A percentile compares a stretch with the other conserved stretches of the same genome.
These are phyloP conservation scores for Acestrorhynchus altus DNA, from an alignment of 2,797 vertebrate genomes.

Conservation along the genomic window DNA sequence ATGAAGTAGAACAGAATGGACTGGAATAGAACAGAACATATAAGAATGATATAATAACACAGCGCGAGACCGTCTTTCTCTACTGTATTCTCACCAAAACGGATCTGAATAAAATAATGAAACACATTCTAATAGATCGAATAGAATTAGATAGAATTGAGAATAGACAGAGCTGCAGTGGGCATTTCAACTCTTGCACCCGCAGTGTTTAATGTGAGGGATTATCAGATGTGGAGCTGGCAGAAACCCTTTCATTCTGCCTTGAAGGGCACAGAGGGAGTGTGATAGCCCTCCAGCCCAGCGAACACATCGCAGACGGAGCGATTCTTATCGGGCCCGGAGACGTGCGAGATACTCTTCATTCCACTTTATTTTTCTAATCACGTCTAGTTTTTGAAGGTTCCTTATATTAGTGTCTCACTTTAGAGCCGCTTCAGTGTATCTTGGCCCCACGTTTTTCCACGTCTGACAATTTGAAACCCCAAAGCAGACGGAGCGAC, in stretches of 20 bases:
- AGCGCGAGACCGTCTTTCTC: no score
- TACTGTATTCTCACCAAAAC: neutral
- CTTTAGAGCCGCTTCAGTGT: neutral
- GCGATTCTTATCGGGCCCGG: constrained; percentile 58
- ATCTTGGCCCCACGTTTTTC: neutral
- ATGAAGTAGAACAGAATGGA: neutral
- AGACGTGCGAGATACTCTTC: constrained; percentile 36
- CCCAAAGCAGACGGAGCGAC: constrained; percentile 26
- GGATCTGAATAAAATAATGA: neutral
- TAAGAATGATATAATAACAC: neutral
- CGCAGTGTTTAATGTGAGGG: constrained; percentile 49
- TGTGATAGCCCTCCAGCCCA: constrained; percentile 61
- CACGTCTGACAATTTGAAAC: neutral
- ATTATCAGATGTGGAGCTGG: constrained; percentile 75
- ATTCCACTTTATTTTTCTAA: neutral
- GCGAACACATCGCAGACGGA: constrained; percentile 69
- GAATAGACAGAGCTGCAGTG: constrained; percentile 51
- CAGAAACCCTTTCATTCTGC: constrained; percentile 47
- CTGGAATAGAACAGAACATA: neutral
- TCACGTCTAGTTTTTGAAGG: neutral
- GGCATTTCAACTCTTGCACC: constrained; percentile 53
- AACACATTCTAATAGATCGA: no score
- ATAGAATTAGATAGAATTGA: neutral
- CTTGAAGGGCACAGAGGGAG: constrained; percentile 64
- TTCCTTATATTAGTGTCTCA: neutral